Percentiles rank a stretch among this genome's conserved stretches.
Conservation (phyloP, 1,140 invertebrate species). For the Musca domestica region DNA sequence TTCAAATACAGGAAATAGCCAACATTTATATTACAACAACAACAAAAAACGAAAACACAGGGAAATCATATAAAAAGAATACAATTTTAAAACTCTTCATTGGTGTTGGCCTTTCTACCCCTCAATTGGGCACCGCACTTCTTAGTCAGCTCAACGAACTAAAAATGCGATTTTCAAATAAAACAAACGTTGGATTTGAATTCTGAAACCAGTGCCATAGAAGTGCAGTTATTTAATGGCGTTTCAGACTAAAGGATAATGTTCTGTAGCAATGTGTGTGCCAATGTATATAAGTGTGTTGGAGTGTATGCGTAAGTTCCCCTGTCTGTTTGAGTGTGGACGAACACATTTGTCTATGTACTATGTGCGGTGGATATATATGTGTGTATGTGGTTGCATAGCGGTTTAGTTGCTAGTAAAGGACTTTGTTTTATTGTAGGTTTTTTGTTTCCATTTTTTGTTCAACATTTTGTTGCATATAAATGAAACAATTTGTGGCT, state of each 20-base stretch:
- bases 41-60: not conserved
- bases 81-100: slow-evolving; percentile 1
- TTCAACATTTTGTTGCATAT: slow-evolving; percentile 12
- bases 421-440: not conserved
- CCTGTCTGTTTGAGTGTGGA: not conserved
- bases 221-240: slow-evolving; percentile 13
- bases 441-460: not conserved
- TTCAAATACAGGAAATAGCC: slow-evolving; percentile 20
- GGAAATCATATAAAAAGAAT: not conserved
- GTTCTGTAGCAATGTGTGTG: no score
- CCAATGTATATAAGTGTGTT: no score
- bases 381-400: not conserved
- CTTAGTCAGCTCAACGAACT: not conserved
- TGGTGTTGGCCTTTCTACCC: not conserved
- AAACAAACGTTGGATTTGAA: no score
- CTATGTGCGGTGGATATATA: no score
- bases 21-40: slow-evolving; percentile 15
- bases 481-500: slow-evolving; percentile 18
- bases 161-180: not conserved
- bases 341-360: no score
- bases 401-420: slow-evolving; percentile 10
- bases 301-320: no score
- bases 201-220: not conserved
- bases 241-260: slow-evolving; percentile 1
- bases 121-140: not conserved